Percentiles rank a stretch among this genome's conserved stretches.
These are phyloP conservation scores for Drosophila phalerata DNA, from an alignment of 2,888 invertebrate genomes.

Conservation along the genomic window DNA sequence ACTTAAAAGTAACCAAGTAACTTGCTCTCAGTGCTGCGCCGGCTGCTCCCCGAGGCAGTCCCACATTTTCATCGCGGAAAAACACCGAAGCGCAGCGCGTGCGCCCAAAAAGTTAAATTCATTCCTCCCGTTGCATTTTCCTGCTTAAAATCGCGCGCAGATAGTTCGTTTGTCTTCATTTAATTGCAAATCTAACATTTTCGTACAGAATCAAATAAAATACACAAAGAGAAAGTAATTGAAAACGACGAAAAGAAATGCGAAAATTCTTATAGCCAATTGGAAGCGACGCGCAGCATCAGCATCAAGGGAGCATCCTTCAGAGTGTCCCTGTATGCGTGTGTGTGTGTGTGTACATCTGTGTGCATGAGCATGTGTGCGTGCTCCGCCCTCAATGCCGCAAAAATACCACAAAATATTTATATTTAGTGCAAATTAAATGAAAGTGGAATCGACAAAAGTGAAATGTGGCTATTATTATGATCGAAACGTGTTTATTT, in stretches of 20 bases:
- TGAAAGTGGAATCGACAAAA: slow-evolving; percentile 1
- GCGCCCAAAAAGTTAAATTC: slow-evolving; percentile 32
- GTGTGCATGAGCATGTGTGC: slow-evolving; percentile 19
- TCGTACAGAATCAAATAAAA: background rate
- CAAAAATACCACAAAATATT: slow-evolving; percentile 27
- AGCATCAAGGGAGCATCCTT: slow-evolving; percentile 67
- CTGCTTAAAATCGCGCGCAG: slow-evolving; percentile 26
- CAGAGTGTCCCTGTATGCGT: slow-evolving; percentile 41
- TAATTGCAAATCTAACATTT: background rate
- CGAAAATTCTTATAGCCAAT: slow-evolving; percentile 32
- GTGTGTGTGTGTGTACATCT: slow-evolving; percentile 8
- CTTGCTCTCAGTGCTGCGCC: slow-evolving; percentile 51
- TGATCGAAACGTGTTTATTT: slow-evolving; percentile 12
- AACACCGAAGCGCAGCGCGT: slow-evolving; percentile 26
- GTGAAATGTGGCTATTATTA: slow-evolving; percentile 12
- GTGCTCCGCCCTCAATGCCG: slow-evolving; percentile 51
- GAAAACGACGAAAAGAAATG: slow-evolving; percentile 19
- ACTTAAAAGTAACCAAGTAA: slow-evolving; percentile 36
- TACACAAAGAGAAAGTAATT: background rate
- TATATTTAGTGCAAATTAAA: slow-evolving; percentile 39
- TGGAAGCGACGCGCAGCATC: slow-evolving; percentile 52
- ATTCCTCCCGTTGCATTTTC: slow-evolving; percentile 24
- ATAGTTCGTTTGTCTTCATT: slow-evolving; percentile 8
- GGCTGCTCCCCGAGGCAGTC: slow-evolving; percentile 49
- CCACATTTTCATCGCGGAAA: background rate